Percentiles rank a stretch among this genome's conserved stretches.
Evolutionary conservation across 1,140 invertebrate species (phyloP).

Genomic region (Drosophila takahashii): DNA sequence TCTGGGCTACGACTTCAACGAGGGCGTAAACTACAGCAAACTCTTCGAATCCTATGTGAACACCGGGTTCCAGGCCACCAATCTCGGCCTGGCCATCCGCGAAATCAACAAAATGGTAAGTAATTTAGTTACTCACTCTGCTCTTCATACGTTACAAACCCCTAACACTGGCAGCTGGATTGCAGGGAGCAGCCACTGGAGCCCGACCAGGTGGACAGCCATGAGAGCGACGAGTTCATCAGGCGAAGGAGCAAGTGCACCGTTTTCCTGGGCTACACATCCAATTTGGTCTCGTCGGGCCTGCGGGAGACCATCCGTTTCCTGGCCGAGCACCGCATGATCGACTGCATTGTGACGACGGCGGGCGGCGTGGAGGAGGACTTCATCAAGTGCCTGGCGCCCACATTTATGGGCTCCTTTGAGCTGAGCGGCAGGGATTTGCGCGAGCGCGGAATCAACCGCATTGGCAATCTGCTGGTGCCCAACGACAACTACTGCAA

Average conservation of each 20-base stretch:
- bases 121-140: neutral
- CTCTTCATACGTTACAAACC: constrained; percentile 3
- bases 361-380: constrained; percentile 99
- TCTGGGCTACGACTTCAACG: constrained; percentile 96
- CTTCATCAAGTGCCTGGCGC: constrained; percentile 98
- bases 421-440: constrained; percentile 91
- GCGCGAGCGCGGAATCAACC: constrained; percentile 95
- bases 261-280: constrained; percentile 99
- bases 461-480: constrained; percentile 98
- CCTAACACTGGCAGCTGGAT: constrained; percentile 78
- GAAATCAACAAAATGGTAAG: constrained; percentile 97
- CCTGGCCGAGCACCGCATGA: constrained; percentile 93
- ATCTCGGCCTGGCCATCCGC: constrained; percentile 95
- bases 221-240: constrained; percentile 93
- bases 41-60: constrained; percentile 92
- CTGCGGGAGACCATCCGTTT: constrained; percentile 96
- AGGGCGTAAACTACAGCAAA: constrained; percentile 94
- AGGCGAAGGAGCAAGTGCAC: constrained; percentile 93
- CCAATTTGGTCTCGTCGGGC: constrained; percentile 98
- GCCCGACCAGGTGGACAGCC: constrained; percentile 88
- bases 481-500: constrained; percentile 99
- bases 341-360: constrained; percentile 98
- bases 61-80: constrained; percentile 98
- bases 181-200: constrained; percentile 88
- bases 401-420: constrained; percentile 94